These are phyloP conservation scores for Hephaestus fuliginosus DNA, from an alignment of 2,797 vertebrate genomes.

Conservation along the genomic window DNA sequence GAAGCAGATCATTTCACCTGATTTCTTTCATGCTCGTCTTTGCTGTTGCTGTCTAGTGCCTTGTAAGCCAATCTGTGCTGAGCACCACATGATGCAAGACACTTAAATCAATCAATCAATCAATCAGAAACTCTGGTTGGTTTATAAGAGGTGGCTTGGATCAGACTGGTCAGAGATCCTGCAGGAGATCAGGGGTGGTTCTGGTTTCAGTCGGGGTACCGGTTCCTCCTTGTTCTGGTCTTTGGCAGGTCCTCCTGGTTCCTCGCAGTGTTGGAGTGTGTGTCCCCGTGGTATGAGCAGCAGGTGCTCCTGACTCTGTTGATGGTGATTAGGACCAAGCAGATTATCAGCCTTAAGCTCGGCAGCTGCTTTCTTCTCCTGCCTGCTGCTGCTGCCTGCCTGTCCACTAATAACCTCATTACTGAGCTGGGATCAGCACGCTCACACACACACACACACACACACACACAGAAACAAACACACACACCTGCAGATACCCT, in stretches of 20 bases:
- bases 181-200: not conserved
- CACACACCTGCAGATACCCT: conserved; percentile 32
- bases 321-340: conserved; percentile 83
- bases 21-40: not conserved
- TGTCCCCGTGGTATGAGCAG: conserved; percentile 59
- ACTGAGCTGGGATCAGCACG: conserved; percentile 71
- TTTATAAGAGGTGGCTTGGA: not conserved
- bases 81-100: not conserved
- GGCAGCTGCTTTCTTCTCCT: conserved; percentile 80
- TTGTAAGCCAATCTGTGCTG: not conserved
- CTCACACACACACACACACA: conserved; percentile 38
- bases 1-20: not conserved
- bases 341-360: conserved; percentile 81
- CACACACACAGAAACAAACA: conserved; percentile 32
- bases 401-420: conserved; percentile 81
- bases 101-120: not conserved
- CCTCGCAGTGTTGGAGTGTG: conserved; percentile 6
- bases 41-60: not conserved
- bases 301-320: conserved; percentile 84
- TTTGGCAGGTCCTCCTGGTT: not conserved
- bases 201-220: not conserved
- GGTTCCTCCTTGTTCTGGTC: not conserved
- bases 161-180: not conserved
- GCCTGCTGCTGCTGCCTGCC: conserved; percentile 68
- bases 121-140: not conserved